Evolutionary conservation across 1,140 invertebrate genomes (phyloP).

Genomic region (honey bee (Apis mellifera)): Amel_HAv3.1 CM009931.2:24100501-24101000

Average conservation of each 20-base stretch:
- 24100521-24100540: background rate
- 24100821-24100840: background rate
- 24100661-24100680: background rate
- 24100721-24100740: background rate
- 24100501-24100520: too few species aligned
- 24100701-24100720: too few species aligned
- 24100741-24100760: background rate
- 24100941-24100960: background rate
- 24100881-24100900: background rate
- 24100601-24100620: background rate
- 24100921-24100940: background rate
- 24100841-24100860: background rate
- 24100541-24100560: too few species aligned
- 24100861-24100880: background rate
- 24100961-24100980: background rate
- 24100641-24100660: background rate
- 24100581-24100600: background rate
- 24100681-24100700: too few species aligned
- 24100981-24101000: slow-evolving; percentile 1
- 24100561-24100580: slow-evolving; percentile 6
- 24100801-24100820: too few species aligned
- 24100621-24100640: background rate
- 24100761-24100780: background rate
- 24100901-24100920: background rate
- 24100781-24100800: background rate